Conservation (phyloP, 2,888 invertebrate genomes). For the Hypsopygia costalis region DNA sequence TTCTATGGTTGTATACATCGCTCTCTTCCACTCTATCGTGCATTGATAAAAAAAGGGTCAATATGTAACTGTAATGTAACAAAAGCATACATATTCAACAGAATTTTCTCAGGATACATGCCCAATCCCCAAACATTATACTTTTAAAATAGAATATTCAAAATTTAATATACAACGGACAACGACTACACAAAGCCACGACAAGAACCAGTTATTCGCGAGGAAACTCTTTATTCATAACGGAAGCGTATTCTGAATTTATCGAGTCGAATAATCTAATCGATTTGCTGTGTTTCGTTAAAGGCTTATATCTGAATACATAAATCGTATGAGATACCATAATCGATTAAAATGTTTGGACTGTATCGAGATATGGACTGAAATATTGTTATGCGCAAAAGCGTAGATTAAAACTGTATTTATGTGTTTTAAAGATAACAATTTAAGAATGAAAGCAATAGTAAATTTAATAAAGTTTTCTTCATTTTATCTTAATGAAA, state of each 20-base stretch:
- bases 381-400: neutral
- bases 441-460: too few species aligned
- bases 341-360: neutral
- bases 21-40: too few species aligned
- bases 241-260: conserved; percentile 13
- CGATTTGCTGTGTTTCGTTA: neutral
- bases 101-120: neutral
- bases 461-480: too few species aligned
- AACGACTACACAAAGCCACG: conserved; percentile 10
- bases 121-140: conserved; percentile 9
- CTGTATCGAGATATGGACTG: neutral
- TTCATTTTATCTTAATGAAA: too few species aligned
- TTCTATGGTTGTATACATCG: too few species aligned
- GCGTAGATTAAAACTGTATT: too few species aligned
- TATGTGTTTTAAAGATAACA: too few species aligned
- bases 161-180: conserved; percentile 13
- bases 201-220: conserved; percentile 10
- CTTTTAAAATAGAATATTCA: conserved; percentile 14
- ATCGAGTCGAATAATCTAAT: conserved; percentile 5
- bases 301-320: neutral
- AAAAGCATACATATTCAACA: neutral
- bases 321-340: neutral
- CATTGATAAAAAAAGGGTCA: too few species aligned
- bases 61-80: too few species aligned
- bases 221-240: conserved; percentile 18